Conservation (phyloP, 2,797 vertebrate species). For the Tapera naevia region DNA sequence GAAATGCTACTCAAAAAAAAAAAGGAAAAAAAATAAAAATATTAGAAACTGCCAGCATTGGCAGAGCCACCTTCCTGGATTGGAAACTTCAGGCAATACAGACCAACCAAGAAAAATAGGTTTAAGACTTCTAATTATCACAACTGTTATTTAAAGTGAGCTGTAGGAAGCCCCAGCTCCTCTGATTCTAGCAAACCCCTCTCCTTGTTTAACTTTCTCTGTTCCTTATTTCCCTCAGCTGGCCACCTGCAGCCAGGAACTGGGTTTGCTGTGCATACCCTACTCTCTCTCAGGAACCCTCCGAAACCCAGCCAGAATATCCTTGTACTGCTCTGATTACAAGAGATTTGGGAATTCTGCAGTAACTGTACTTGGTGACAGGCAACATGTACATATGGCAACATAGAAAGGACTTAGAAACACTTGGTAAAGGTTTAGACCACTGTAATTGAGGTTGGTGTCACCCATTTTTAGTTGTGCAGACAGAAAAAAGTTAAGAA, state of each 20-base stretch:
- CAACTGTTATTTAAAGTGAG: background rate
- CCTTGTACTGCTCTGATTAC: background rate
- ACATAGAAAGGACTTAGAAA: background rate
- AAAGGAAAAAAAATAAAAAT: background rate
- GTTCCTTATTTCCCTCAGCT: background rate
- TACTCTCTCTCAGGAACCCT: background rate
- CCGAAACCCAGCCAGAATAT: background rate
- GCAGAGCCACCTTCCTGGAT: background rate
- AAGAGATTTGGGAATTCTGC: background rate
- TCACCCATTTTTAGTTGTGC: background rate
- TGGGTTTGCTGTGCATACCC: background rate
- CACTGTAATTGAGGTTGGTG: background rate
- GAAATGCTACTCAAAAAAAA: background rate
- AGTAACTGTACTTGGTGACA: background rate
- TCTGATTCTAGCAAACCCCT: background rate
- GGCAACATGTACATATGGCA: background rate
- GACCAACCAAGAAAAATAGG: background rate
- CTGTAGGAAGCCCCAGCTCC: background rate
- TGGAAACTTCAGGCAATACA: background rate
- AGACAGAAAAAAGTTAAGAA: background rate
- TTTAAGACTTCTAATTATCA: background rate
- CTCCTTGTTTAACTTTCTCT: background rate
- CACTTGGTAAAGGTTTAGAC: background rate
- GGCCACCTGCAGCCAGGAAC: background rate
- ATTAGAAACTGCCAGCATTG: background rate